Evolutionary conservation across 2,797 vertebrate species (phyloP).

Genomic region (Poeciliopsis paucimaculata): DNA sequence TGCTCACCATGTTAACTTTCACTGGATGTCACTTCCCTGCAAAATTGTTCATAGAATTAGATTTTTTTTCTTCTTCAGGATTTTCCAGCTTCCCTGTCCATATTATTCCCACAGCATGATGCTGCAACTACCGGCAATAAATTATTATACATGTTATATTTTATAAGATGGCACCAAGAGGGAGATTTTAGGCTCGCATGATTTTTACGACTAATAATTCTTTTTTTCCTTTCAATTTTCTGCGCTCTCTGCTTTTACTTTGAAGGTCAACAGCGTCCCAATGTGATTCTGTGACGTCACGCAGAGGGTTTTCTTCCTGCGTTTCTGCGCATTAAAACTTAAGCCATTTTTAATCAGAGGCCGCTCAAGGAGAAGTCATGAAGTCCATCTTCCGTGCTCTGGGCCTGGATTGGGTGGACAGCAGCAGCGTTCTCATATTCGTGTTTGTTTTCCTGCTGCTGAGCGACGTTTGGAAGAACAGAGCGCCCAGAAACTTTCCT

Average conservation of each 20-base stretch:
- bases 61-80: too few species aligned
- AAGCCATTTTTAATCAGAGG: not conserved
- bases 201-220: not conserved
- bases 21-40: not conserved
- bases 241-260: not conserved
- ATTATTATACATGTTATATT: not conserved
- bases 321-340: not conserved
- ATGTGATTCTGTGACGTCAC: not conserved
- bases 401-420: constrained; percentile 59
- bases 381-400: not conserved
- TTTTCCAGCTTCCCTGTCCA: too few species aligned
- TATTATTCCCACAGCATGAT: not conserved
- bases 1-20: not conserved
- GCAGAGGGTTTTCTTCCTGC: too few species aligned
- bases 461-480: constrained; percentile 67
- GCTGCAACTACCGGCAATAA: not conserved
- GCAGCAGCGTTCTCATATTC: constrained; percentile 54
- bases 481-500: constrained; percentile 74
- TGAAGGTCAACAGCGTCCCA: not conserved
- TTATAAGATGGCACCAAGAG: not conserved
- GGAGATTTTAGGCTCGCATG: not conserved
- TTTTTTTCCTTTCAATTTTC: not conserved
- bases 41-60: too few species aligned
- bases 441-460: constrained; percentile 64
- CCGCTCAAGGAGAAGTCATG: not conserved